Conservation (phyloP, 2,888 invertebrate species). For the Helleia helle region DNA sequence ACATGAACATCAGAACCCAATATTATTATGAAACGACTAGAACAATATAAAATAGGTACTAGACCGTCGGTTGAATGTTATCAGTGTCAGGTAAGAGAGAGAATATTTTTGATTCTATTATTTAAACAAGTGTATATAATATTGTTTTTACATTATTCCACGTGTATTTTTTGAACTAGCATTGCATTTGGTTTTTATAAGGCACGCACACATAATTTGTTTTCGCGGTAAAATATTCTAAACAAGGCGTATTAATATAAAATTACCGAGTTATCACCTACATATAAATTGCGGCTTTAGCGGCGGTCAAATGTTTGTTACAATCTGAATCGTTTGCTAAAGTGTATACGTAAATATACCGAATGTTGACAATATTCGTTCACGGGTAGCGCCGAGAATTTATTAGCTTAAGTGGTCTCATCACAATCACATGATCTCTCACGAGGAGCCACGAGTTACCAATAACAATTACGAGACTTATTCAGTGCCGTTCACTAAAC, state of each 20-base stretch:
- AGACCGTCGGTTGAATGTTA: too few relatives aligned
- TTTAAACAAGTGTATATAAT: too few relatives aligned
- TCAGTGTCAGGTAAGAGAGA: too few relatives aligned
- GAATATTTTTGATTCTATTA: too few relatives aligned
- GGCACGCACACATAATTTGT: too few relatives aligned
- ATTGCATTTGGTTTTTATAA: too few relatives aligned
- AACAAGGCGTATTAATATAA: conserved; percentile 22
- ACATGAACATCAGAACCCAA: too few relatives aligned
- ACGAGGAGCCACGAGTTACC: conserved; percentile 61
- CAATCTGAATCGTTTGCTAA: conserved; percentile 12
- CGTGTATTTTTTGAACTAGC: too few relatives aligned
- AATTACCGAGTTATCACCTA: not conserved
- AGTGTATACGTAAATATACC: conserved; percentile 20
- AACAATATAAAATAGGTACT: too few relatives aligned
- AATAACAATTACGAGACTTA: conserved; percentile 40
- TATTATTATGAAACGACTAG: too few relatives aligned
- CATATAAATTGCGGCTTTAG: not conserved
- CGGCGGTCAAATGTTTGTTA: not conserved
- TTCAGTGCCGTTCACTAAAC: conserved; percentile 16
- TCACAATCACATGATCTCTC: conserved; percentile 65
- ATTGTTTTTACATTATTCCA: too few relatives aligned
- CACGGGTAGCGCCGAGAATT: conserved; percentile 42
- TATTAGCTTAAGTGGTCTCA: conserved; percentile 70
- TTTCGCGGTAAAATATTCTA: conserved; percentile 19
- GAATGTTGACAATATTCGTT: conserved; percentile 42